Base-by-base conservation (phyloP, 2,797 vertebrate species). In the Eulemur albifrons region DNA sequence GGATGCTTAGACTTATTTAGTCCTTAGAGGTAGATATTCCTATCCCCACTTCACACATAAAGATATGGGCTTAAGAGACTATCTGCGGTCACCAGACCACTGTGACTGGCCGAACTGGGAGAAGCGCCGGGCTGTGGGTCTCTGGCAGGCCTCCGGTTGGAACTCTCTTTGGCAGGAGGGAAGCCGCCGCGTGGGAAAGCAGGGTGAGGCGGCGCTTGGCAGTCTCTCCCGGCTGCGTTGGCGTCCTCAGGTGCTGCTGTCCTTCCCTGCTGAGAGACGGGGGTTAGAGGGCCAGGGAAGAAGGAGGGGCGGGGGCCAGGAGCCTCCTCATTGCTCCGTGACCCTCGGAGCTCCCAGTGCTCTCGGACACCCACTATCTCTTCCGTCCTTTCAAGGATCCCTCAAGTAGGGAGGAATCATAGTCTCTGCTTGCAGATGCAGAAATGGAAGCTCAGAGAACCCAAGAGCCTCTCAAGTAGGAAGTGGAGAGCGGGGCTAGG, bases 401-500 rank as follows among this genome's bases (percentile, higher is more conserved):
- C 76, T 52, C 25, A 30, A 43, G 38, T 23, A 72, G 52, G 40
- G 32, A 61, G 54, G 63, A 35, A 32, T 84, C 43, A 18, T 25
- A 5, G 38, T 38, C 12, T 54, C 32, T 88, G 15, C 59, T 92
- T 75, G 67, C 43, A 85, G 21, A 30, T 81, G 54, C 15, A 65
- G 50, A 69, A 18, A 54, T 40, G 52, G 45, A 45, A n/a, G 30
- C 61, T 35, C 88, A 61, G 82, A 54, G 54, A 94, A 69, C 43
- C 80, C n/a, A 4, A 63, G 81, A n/a, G 43, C 70, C n/a, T 17
- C 18, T 84, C 17, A 43, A 61, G 23, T 21, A 11, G 30, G 81
- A 40, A 69, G 11, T 18, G 6, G 40, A 82, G 82, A 89, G 76
- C 0, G 1, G 8, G 52, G 14, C 54, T 84, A n/a, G 67, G 65